Base-by-base conservation (phyloP, 1,140 invertebrate genomes). In the Drosophila rufa region DNA sequence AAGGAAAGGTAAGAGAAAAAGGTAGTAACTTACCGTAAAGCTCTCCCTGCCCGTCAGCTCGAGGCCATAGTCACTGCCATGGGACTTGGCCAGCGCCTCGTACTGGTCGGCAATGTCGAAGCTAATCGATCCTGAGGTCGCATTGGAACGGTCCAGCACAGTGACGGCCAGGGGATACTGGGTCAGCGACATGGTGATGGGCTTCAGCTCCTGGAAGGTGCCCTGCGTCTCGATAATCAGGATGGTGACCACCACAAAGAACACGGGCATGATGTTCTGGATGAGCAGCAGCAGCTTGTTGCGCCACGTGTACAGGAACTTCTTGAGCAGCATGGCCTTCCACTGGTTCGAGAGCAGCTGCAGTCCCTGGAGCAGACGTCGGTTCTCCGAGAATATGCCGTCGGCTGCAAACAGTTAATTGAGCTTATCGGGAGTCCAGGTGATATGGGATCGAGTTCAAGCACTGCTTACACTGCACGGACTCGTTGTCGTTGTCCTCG, bases 261-360 rank as follows among this genome's bases (percentile, higher is more conserved):
- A 92, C 3, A 95, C 92, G 0, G 95, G 95, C 25, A 95, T 94
- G 4, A 94, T 65, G 42, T 95, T 93, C 79, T 95, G 95, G 81
- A 95, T 93, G 0, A 95, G 53, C 0, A 94, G 92, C 0, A 94
- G 79, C 4, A 95, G 58, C 93, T 95, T 95, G 36, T 94, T 94
- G 38, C 95, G 92, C 56, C 93, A 93, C 0, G 94, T 93, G 9
- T 94, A 94, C 12, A 95, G 93, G 3, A 93, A 79, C 59, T 95
- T 94, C 78, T 96, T 96, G 30, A 95, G 89, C 19, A 96, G 83
- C 94, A 96, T 95, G 0, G 95, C 95, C 33, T 92, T 92, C 80
- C 94, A 94, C 84, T 96, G 95, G 56, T 95, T 95, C 2, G 47
- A 14, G 0, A 61, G 67, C 2, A 92, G 46, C 48, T 85, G 50